A percentile compares a stretch with the other conserved stretches of the same genome.
These are phyloP conservation scores for Nemotelus pantherinus DNA, from an alignment of 2,888 invertebrate genomes.

Conservation along the genomic window DNA sequence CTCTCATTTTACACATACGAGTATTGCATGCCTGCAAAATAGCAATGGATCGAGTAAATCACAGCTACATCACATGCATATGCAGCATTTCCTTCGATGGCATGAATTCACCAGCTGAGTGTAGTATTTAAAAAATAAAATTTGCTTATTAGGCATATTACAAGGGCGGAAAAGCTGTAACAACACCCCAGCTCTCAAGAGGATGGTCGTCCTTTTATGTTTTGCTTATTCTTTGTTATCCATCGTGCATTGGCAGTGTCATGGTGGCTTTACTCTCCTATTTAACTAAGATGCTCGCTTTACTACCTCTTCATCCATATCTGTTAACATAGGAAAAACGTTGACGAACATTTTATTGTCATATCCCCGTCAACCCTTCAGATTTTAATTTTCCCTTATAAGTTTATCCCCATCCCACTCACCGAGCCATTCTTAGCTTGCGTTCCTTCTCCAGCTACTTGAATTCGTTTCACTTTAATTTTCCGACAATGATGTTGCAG, in stretches of 20 bases:
- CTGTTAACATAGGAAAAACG: no score
- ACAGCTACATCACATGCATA: background rate
- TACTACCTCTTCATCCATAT: no score
- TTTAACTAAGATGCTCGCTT: background rate
- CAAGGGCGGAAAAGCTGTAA: constrained; percentile 44
- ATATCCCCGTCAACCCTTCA: background rate
- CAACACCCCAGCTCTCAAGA: constrained; percentile 46
- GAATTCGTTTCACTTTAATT: no score
- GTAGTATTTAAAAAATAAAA: constrained; percentile 30
- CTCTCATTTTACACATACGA: constrained; percentile 15
- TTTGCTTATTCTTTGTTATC: constrained; percentile 9
- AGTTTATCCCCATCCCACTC: background rate
- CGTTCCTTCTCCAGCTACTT: no score
- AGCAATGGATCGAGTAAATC: background rate
- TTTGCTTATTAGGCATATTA: constrained; percentile 48
- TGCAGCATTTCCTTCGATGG: background rate
- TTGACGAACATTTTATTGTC: constrained; percentile 3
- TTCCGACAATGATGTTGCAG: no score
- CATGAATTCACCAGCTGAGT: background rate
- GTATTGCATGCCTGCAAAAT: constrained; percentile 3
- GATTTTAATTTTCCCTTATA: constrained; percentile 1
- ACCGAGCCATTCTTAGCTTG: no score
- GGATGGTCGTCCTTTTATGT: constrained; percentile 43
- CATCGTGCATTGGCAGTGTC: no score
- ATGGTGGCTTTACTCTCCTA: no score